These are phyloP conservation scores for Euclidia mi DNA, from an alignment of 2,888 invertebrate genomes.

Conservation along the genomic window DNA sequence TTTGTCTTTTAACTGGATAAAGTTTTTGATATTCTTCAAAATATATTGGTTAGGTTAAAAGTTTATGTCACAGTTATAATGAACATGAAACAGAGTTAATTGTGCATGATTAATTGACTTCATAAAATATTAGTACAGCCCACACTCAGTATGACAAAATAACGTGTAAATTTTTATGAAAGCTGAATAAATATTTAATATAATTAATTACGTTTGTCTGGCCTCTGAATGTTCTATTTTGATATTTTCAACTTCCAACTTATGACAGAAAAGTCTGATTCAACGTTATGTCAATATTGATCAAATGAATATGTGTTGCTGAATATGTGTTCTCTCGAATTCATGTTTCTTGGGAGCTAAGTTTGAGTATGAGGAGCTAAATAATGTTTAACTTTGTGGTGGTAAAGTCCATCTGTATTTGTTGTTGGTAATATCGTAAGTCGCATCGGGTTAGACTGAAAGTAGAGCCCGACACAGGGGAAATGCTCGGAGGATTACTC, in stretches of 20 bases:
- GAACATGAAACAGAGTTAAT: not conserved
- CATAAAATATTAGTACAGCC: not conserved
- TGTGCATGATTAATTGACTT: not conserved
- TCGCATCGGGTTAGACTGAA: slow-evolving; percentile 1
- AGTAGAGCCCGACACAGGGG: not conserved
- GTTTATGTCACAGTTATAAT: not conserved
- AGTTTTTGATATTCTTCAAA: slow-evolving; percentile 5
- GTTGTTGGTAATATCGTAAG: slow-evolving; percentile 4
- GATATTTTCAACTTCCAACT: no score
- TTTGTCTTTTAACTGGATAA: not conserved
- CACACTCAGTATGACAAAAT: not conserved
- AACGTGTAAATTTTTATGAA: not conserved
- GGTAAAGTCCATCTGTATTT: not conserved
- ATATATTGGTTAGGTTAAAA: not conserved
- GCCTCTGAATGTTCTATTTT: not conserved
- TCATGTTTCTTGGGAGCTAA: not conserved
- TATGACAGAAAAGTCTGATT: no score
- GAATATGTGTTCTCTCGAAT: not conserved
- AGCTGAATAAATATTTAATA: slow-evolving; percentile 17
- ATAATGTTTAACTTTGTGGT: slow-evolving; percentile 3
- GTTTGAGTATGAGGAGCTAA: slow-evolving; percentile 1
- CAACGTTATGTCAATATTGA: not conserved
- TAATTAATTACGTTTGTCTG: slow-evolving; percentile 6
- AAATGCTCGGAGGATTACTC: slow-evolving; percentile 4
- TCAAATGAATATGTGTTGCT: no score